phyloP scores from a whole-genome alignment of 2,113 vertebrate genomes.

The human (Homo sapiens) region GRCh38 chr21:23945501-23946000 shows the following conservation, averaged over 20 bases:
- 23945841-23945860: background rate
- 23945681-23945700: background rate
- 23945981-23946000: accelerated
- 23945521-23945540: background rate
- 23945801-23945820: background rate
- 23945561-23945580: slow-evolving; percentile 17
- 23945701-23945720: no score
- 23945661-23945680: background rate
- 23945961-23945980: no score
- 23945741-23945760: background rate
- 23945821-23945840: background rate
- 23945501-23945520: background rate
- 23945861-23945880: background rate
- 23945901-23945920: no score
- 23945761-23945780: background rate
- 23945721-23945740: no score
- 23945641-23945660: background rate
- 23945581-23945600: background rate
- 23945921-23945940: no score
- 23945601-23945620: background rate
- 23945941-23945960: no score
- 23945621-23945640: background rate
- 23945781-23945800: background rate
- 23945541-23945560: slow-evolving; percentile 5
- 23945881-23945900: no score